phyloP scores from a whole-genome alignment of 2,113 vertebrate genomes.

The Herpetotheres cachinnans region DNA sequence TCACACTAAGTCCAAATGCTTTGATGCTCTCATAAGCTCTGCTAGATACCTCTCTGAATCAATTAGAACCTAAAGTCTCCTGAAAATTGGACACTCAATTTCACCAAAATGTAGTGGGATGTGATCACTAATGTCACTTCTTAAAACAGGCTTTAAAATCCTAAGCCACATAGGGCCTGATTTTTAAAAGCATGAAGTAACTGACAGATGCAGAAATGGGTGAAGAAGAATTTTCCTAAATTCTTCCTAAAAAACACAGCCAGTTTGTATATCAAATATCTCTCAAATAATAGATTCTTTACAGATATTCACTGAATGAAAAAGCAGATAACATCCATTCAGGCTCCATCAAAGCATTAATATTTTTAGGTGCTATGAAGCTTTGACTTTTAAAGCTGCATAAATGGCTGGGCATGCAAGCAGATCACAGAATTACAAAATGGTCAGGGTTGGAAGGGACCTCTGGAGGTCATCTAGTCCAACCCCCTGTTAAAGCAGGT shows the following conservation, averaged over 20 bases:
- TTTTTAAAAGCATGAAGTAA: background rate
- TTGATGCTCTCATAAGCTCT: background rate
- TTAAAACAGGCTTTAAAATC: background rate
- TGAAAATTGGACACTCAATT: conserved; percentile 16
- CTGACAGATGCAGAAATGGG: background rate
- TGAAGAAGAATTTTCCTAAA: background rate
- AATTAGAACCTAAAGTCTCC: background rate
- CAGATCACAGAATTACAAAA: background rate
- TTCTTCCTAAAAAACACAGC: no score
- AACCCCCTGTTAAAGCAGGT: no score
- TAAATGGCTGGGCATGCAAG: background rate
- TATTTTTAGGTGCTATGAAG: background rate
- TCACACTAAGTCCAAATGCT: conserved; percentile 3
- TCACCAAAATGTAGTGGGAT: background rate
- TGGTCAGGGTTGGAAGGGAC: no score
- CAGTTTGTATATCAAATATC: background rate
- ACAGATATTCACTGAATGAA: background rate
- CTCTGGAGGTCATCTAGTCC: no score
- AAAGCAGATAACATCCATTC: background rate
- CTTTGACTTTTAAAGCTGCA: background rate
- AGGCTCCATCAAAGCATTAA: background rate
- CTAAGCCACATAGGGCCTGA: background rate
- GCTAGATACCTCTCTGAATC: background rate
- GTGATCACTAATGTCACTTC: background rate
- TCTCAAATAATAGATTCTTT: background rate